Conservation (phyloP, 2,888 invertebrate species). For the Hemicrepidius hirtus region DNA sequence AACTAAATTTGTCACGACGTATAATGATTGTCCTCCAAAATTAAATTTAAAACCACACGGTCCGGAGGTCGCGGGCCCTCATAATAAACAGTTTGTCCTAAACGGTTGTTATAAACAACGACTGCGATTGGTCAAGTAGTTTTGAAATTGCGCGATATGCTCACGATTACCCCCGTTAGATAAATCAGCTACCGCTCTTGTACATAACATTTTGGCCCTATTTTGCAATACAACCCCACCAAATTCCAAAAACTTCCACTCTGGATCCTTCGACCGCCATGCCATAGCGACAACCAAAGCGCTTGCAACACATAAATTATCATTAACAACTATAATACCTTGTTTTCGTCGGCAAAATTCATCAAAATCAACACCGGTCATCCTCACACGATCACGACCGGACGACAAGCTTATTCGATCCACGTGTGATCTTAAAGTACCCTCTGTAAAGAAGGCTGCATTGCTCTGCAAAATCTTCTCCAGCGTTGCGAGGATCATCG, state of each 20-base stretch:
- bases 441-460: neutral
- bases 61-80: neutral
- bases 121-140: too few relatives aligned
- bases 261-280: neutral
- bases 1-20: constrained; percentile 9
- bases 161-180: neutral
- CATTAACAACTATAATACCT: neutral
- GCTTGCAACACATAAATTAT: constrained; percentile 1
- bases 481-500: neutral
- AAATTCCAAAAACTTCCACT: neutral
- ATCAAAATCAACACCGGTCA: neutral
- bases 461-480: constrained; percentile 22
- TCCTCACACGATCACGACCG: neutral
- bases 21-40: constrained; percentile 15
- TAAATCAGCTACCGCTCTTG: neutral
- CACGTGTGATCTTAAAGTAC: neutral
- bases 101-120: too few relatives aligned
- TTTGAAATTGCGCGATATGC: constrained; percentile 15
- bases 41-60: constrained; percentile 5
- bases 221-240: neutral
- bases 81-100: constrained; percentile 17
- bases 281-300: constrained; percentile 4
- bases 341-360: neutral
- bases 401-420: neutral
- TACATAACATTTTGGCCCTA: neutral